Evolutionary conservation across 2,797 vertebrate genomes (phyloP).

Genomic region (Holocentrus rufus): DNA sequence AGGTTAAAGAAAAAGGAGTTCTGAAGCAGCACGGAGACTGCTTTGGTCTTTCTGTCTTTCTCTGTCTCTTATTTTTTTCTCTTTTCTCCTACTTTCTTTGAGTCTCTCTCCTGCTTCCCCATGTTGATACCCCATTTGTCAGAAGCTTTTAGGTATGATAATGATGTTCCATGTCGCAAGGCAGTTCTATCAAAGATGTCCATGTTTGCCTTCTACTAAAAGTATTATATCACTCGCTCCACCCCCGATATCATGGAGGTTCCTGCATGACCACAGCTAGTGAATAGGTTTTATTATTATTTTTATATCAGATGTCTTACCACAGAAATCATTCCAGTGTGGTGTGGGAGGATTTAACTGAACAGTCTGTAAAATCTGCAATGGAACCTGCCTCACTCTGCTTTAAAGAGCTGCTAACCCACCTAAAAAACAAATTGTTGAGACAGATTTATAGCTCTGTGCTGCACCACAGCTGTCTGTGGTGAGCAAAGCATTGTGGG

Average conservation of each 20-base stretch:
- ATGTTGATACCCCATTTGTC: neutral
- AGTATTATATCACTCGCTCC: neutral
- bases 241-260: too few relatives aligned
- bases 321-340: neutral
- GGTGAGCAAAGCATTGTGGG: too few relatives aligned
- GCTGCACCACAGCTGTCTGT: too few relatives aligned
- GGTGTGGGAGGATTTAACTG: slow-evolving; percentile 14
- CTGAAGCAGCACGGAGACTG: too few relatives aligned
- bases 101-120: neutral
- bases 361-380: slow-evolving; percentile 14
- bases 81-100: neutral
- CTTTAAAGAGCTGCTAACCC: neutral
- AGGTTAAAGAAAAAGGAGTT: slow-evolving; percentile 46
- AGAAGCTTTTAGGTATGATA: neutral
- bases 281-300: neutral
- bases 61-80: neutral
- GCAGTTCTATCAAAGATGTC: slow-evolving; percentile 34
- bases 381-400: neutral
- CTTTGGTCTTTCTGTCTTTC: slow-evolving; percentile 8
- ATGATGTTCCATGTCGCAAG: slow-evolving; percentile 5
- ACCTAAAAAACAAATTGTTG: too few relatives aligned
- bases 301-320: slow-evolving; percentile 17
- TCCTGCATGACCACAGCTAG: too few relatives aligned
- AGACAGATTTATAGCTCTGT: too few relatives aligned
- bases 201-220: neutral